Conservation (phyloP, 37 sponge, comb jelly and placozoan species). For the Haliclona indistincta region DNA sequence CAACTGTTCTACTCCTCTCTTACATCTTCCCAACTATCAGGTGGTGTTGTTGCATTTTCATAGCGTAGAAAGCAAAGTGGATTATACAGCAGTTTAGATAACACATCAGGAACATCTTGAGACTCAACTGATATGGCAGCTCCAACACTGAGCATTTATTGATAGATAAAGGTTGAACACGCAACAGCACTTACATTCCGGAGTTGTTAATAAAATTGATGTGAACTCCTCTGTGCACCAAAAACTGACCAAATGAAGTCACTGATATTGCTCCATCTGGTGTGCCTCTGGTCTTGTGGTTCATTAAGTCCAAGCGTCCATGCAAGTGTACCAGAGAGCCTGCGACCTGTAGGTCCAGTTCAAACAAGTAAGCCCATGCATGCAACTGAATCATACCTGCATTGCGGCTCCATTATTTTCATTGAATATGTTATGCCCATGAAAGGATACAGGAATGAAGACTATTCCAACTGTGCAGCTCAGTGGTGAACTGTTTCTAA, state of each 20-base stretch:
- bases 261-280: conserved; percentile 15
- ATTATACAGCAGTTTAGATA: conserved; percentile 44
- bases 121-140: conserved; percentile 50
- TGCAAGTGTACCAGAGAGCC: too few relatives aligned
- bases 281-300: conserved; percentile 11
- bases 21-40: conserved; percentile 49
- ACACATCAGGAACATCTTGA: not conserved
- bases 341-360: too few relatives aligned
- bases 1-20: not conserved
- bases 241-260: conserved; percentile 34
- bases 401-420: conserved; percentile 40
- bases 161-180: not conserved
- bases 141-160: conserved; percentile 35
- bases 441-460: conserved; percentile 20
- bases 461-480: conserved; percentile 27
- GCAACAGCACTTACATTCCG: conserved; percentile 34
- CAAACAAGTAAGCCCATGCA: too few relatives aligned
- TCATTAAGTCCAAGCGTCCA: not conserved
- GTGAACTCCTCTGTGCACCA: conserved; percentile 11
- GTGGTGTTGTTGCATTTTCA: conserved; percentile 16
- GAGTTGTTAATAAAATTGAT: conserved; percentile 35
- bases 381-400: too few relatives aligned
- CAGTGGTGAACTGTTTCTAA: too few relatives aligned
- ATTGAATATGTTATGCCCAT: conserved; percentile 15
- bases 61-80: conserved; percentile 59